Evolutionary conservation across 1,140 invertebrate species (phyloP).

Genomic region (Calosoma granatense): DNA sequence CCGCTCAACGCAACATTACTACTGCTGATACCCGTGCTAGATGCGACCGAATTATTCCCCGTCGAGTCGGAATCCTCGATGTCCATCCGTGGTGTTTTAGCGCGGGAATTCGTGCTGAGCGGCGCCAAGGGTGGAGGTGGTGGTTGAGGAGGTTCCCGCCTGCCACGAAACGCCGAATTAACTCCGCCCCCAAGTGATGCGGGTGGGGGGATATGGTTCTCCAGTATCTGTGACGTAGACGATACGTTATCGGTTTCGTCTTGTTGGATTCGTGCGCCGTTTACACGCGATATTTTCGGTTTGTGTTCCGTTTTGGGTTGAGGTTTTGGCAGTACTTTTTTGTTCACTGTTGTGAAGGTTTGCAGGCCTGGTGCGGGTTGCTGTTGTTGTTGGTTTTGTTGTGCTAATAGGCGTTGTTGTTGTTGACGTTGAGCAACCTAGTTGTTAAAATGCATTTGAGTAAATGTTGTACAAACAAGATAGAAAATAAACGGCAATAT

Average conservation of each 20-base stretch:
- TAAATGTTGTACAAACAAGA: too few relatives aligned
- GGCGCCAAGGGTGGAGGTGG: slow-evolving; percentile 40
- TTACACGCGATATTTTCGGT: slow-evolving; percentile 20
- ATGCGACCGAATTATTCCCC: slow-evolving; percentile 43
- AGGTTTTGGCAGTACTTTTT: slow-evolving; percentile 37
- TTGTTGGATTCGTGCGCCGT: slow-evolving; percentile 31
- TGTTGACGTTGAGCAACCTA: slow-evolving; percentile 53
- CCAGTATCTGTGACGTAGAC: slow-evolving; percentile 25
- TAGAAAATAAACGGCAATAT: too few relatives aligned
- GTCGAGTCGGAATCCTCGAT: slow-evolving; percentile 47
- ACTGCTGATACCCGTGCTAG: slow-evolving; percentile 43
- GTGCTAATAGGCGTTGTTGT: slow-evolving; percentile 45
- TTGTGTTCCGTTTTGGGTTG: slow-evolving; percentile 24
- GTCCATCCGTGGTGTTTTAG: slow-evolving; percentile 22
- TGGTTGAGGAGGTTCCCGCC: slow-evolving; percentile 39
- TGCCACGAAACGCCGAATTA: slow-evolving; percentile 15
- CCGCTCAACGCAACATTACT: slow-evolving; percentile 27
- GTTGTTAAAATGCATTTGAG: too few relatives aligned
- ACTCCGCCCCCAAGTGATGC: not conserved
- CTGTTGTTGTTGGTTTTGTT: slow-evolving; percentile 35
- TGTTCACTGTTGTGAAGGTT: slow-evolving; percentile 20
- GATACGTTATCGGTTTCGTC: slow-evolving; percentile 29
- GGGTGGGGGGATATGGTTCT: slow-evolving; percentile 15
- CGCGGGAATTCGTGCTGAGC: slow-evolving; percentile 26
- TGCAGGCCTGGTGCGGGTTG: slow-evolving; percentile 18